Evolutionary conservation across 2,797 vertebrate species (phyloP), one percentile per base, ranked within the genome.

Genomic region (Melopsittacus undulatus): DNA sequence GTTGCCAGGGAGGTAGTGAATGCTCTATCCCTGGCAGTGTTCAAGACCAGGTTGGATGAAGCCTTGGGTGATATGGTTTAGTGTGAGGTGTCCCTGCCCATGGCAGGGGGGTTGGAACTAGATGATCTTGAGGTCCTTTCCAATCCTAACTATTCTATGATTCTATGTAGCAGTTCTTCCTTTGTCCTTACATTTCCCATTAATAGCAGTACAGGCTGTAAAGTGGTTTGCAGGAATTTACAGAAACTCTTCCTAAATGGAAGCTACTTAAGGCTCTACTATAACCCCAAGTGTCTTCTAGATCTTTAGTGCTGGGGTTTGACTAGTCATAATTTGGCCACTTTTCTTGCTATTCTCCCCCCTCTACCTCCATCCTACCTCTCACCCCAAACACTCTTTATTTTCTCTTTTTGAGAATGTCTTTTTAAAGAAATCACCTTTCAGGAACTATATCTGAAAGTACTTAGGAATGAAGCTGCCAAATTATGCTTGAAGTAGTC

Each of bases 141-240:
- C n/a, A n/a, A n/a, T n/a, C n/a, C n/a, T n/a, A n/a, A n/a, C n/a
- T n/a, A n/a, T n/a, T n/a, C n/a, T n/a, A n/a, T n/a, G n/a, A n/a
- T n/a, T n/a, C n/a, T n/a, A n/a, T n/a, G n/a, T n/a, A n/a, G n/a
- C 49, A 2, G 49, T 13, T 36, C 69, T 42, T 30, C 48, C 48
- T 14, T 4, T 17, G 16, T n/a, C 45, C 46, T 54, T 10, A 3
- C 7, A 0, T 68, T 34, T 43, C 22, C 30, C 20, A 1, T 27
- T 18, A 24, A 11, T 11, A 0, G 0, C 38, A 46, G 69, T 21
- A 20, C 0, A 0, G 38, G 26, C 6, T 64, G 69, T 21, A 20
- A 22, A 38, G 51, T 5, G 12, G 2, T n/a, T 54, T 26, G 40
- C 3, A 32, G 51, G 20, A 16, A 4, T 34, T 75, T 89, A 40